A percentile compares a stretch with the other conserved stretches of the same genome.
These are phyloP conservation scores for Coenonympha arcania DNA, from an alignment of 2,888 invertebrate genomes.

Conservation along the genomic window DNA sequence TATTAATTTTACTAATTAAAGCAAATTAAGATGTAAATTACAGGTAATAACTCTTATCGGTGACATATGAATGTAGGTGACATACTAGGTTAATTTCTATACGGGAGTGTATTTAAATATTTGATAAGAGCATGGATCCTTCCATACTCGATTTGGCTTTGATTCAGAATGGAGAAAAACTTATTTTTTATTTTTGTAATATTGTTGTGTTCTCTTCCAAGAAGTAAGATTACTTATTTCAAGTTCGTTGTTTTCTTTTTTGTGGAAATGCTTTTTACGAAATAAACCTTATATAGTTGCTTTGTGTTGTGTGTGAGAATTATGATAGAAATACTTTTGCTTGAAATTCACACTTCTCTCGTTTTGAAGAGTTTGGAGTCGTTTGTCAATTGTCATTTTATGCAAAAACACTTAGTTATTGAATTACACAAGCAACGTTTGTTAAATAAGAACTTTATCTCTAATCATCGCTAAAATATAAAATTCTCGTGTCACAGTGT, in stretches of 20 bases:
- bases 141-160: neutral
- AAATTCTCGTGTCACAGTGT: no score
- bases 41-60: neutral
- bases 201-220: constrained; percentile 1
- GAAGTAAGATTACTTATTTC: neutral
- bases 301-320: no score
- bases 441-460: no score
- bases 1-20: neutral
- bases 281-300: no score
- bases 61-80: neutral
- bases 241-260: neutral
- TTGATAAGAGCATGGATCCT: neutral
- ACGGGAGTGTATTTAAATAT: neutral
- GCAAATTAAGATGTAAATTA: neutral
- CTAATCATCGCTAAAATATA: no score
- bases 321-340: no score
- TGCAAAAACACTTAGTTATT: no score
- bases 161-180: constrained; percentile 1
- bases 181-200: neutral
- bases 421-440: no score
- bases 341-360: no score
- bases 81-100: neutral
- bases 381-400: no score
- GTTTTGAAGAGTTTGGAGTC: no score
- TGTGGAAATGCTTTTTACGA: neutral